Conservation (phyloP, 2,888 invertebrate genomes). For the Lasioglossum villosulum region DNA sequence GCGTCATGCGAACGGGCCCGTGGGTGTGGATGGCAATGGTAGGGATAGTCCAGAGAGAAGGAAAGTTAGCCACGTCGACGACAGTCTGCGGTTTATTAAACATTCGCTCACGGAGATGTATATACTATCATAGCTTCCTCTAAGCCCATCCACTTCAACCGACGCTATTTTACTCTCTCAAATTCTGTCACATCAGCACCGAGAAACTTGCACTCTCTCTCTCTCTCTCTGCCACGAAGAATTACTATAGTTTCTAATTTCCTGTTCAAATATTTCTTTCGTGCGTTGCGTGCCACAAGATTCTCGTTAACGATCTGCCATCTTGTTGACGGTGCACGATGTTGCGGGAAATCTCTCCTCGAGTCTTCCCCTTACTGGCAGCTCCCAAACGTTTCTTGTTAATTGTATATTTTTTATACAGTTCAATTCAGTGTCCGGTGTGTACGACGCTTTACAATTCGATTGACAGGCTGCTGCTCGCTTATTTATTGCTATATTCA, state of each 20-base stretch:
- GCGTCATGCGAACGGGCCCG: constrained; percentile 62
- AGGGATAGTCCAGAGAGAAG: constrained; percentile 54
- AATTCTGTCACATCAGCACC: background rate
- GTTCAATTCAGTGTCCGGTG: no score
- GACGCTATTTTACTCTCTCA: background rate
- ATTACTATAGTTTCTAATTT: background rate
- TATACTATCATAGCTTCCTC: constrained; percentile 23
- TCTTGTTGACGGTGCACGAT: background rate
- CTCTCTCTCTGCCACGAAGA: background rate
- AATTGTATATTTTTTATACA: no score
- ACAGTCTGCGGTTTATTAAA: constrained; percentile 70
- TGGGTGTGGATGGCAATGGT: constrained; percentile 47
- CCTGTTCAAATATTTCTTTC: constrained; percentile 8
- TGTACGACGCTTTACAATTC: no score
- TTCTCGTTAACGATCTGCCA: background rate
- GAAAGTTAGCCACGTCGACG: constrained; percentile 67
- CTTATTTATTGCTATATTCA: background rate
- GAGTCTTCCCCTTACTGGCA: background rate
- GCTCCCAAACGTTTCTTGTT: no score
- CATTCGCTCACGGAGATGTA: constrained; percentile 42
- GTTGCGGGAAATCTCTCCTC: background rate
- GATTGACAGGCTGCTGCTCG: no score
- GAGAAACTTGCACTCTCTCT: background rate
- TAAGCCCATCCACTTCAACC: background rate
- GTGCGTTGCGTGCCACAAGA: no score